Percentiles rank a stretch among this genome's conserved stretches.
Evolutionary conservation across 2,888 invertebrate genomes (phyloP).

Genomic region (Drosophila birchii): DNA sequence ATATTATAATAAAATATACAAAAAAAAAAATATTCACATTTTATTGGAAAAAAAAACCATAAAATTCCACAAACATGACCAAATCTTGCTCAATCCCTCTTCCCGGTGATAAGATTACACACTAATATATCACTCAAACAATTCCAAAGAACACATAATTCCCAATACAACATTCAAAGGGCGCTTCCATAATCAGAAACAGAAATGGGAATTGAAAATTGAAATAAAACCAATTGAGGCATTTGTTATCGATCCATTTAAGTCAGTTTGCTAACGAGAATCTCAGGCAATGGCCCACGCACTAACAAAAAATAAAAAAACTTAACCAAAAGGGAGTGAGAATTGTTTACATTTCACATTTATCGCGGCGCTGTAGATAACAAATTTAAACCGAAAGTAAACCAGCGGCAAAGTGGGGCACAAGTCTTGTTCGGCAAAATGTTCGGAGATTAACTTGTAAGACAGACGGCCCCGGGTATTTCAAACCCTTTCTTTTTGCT

Average conservation of each 20-base stretch:
- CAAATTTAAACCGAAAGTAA: conserved; percentile 27
- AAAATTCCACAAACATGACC: not conserved
- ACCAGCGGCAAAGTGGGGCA: conserved; percentile 37
- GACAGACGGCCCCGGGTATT: not conserved
- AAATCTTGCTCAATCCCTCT: not conserved
- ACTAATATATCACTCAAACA: conserved; percentile 15
- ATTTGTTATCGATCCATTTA: conserved; percentile 22
- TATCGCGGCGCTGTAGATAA: conserved; percentile 39
- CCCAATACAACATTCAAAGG: conserved; percentile 9
- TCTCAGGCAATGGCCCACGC: not conserved
- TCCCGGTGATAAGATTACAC: conserved; percentile 11
- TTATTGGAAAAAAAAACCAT: not conserved
- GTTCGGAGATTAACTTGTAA: conserved; percentile 51
- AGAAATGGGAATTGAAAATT: conserved; percentile 8
- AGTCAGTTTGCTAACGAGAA: conserved; percentile 14
- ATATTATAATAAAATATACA: not conserved
- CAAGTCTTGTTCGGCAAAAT: conserved; percentile 19
- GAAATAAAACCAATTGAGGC: conserved; percentile 17
- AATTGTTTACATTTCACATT: conserved; percentile 42
- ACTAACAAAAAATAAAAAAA: too few relatives aligned
- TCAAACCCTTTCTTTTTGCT: not conserved
- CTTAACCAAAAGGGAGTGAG: not conserved
- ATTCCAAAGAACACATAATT: conserved; percentile 13
- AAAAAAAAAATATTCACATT: not conserved
- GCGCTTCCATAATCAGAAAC: not conserved